Evolutionary conservation across 1,140 invertebrate genomes (phyloP).

Genomic region (Hyphantria cunea): DNA sequence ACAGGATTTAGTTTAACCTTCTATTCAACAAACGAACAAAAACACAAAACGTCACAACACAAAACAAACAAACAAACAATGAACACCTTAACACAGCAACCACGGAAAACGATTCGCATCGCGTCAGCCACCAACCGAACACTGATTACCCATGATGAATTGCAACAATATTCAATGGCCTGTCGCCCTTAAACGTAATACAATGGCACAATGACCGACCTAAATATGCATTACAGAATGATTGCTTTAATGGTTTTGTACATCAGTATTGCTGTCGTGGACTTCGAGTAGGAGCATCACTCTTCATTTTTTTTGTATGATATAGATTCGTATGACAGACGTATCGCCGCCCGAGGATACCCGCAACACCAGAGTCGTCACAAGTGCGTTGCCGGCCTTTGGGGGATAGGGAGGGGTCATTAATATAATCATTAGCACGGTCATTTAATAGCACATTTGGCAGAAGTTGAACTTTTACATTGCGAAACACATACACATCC

Average conservation of each 20-base stretch:
- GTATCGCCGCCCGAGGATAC: no score
- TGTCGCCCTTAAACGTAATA: constrained; percentile 16
- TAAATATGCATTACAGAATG: not conserved
- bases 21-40: no score
- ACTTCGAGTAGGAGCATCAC: not conserved
- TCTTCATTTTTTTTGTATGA: no score
- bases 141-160: constrained; percentile 5
- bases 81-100: constrained; percentile 3
- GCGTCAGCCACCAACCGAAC: not conserved
- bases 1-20: no score
- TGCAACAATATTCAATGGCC: constrained; percentile 2
- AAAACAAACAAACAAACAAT: constrained; percentile 5
- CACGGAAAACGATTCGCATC: constrained; percentile 16
- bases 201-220: constrained; percentile 2
- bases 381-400: no score
- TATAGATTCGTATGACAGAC: no score
- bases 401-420: no score
- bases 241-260: not conserved
- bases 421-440: no score
- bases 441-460: no score
- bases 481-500: no score
- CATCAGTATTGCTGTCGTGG: not conserved
- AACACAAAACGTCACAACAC: not conserved
- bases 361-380: no score
- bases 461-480: no score